Conservation (phyloP, 2,888 invertebrate genomes). For the Eurois occulta region DNA sequence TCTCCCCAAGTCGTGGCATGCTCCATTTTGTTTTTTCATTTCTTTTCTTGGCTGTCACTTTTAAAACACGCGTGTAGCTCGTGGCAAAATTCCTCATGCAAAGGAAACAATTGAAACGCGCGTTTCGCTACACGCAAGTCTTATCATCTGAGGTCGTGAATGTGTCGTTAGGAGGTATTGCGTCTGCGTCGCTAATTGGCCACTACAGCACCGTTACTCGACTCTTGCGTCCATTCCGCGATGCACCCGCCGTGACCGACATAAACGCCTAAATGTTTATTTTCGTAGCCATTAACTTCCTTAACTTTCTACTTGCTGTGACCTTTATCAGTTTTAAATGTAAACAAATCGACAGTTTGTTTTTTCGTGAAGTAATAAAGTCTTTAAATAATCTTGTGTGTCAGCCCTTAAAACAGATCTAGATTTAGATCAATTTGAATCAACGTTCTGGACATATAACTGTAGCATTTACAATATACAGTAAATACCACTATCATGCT, state of each 20-base stretch:
- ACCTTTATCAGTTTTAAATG: conserved; percentile 49
- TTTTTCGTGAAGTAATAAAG: neutral
- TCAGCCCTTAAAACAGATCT: conserved; percentile 7
- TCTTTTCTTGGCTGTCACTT: neutral
- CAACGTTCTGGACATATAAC: neutral
- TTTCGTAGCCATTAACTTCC: conserved; percentile 71
- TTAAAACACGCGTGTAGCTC: neutral
- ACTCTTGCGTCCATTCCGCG: conserved; percentile 33
- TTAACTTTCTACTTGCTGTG: conserved; percentile 69
- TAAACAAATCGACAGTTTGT: conserved; percentile 34
- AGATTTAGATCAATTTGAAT: neutral
- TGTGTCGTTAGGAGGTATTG: neutral
- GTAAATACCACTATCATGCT: neutral
- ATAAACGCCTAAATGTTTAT: conserved; percentile 71
- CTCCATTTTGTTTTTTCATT: neutral
- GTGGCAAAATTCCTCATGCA: neutral
- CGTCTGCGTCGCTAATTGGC: conserved; percentile 72
- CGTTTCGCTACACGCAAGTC: neutral
- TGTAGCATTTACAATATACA: neutral
- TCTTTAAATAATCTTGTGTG: conserved; percentile 5
- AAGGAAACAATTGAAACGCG: neutral
- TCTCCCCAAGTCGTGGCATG: neutral
- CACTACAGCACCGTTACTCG: conserved; percentile 71
- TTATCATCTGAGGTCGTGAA: neutral
- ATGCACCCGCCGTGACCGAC: conserved; percentile 71